Conservation (phyloP, 2,888 invertebrate species). For the Caenorhabditis sp. region DNA sequence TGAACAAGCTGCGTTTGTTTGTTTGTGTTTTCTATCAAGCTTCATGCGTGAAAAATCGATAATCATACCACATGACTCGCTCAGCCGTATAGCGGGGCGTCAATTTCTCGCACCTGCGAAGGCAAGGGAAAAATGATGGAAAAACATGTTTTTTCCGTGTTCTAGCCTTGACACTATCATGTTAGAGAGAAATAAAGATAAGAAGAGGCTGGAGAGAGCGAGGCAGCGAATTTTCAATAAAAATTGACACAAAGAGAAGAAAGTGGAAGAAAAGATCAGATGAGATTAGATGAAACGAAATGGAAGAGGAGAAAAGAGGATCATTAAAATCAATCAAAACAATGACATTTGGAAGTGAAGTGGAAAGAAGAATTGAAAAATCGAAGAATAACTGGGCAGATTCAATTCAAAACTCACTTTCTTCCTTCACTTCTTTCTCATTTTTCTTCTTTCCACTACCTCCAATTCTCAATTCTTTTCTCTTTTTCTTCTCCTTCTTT, state of each 20-base stretch:
- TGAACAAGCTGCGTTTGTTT: not conserved
- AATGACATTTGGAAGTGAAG: not conserved
- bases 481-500: slow-evolving; percentile 1
- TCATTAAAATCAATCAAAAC: not conserved
- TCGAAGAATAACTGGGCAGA: not conserved
- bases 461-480: not conserved
- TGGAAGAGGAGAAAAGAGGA: too few species aligned
- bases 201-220: too few species aligned
- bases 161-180: not conserved
- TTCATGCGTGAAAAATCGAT: slow-evolving; percentile 8
- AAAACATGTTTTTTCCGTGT: slow-evolving; percentile 16
- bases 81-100: not conserved
- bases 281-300: too few species aligned
- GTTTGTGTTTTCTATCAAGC: not conserved
- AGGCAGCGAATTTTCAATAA: not conserved
- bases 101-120: slow-evolving; percentile 9
- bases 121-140: not conserved
- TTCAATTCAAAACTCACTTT: slow-evolving; percentile 27
- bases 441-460: slow-evolving; percentile 3
- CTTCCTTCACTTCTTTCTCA: not conserved
- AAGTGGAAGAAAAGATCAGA: too few species aligned
- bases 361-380: not conserved
- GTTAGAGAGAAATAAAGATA: not conserved
- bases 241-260: not conserved
- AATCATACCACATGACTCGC: not conserved